A percentile compares a stretch with the other conserved stretches of the same genome.
These are phyloP conservation scores for Neomorphus geoffroyi DNA, from an alignment of 2,797 vertebrate species.

Conservation along the genomic window DNA sequence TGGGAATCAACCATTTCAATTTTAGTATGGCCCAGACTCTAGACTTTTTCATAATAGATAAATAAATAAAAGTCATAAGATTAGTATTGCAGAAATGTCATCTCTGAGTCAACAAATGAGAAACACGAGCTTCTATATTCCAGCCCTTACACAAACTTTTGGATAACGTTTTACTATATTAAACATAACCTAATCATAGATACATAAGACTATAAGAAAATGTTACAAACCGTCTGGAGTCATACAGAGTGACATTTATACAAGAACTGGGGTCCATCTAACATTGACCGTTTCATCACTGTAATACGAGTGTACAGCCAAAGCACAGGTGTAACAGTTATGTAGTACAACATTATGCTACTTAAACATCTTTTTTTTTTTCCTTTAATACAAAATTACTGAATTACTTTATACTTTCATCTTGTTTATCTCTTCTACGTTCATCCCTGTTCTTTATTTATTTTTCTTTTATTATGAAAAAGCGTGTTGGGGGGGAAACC, in stretches of 20 bases:
- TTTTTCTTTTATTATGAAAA: neutral
- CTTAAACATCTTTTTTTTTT: neutral
- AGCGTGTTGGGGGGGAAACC: neutral
- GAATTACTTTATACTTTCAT: neutral
- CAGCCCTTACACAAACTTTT: neutral
- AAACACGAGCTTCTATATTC: neutral
- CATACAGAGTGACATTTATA: neutral
- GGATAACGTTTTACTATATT: neutral
- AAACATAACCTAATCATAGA: neutral
- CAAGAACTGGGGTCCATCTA: neutral
- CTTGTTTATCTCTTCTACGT: neutral
- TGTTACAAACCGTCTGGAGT: neutral
- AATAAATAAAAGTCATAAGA: neutral
- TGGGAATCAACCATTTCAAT: neutral
- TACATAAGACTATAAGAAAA: neutral
- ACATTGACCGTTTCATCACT: neutral
- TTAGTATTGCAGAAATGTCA: neutral
- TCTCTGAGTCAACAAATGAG: neutral
- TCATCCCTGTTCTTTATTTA: neutral
- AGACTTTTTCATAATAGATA: neutral
- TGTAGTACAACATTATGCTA: neutral
- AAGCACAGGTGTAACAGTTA: neutral
- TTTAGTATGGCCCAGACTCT: neutral
- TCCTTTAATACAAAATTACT: neutral
- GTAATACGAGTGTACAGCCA: neutral